These are phyloP conservation scores for Sebastes alutus DNA, from an alignment of 2,797 vertebrate genomes.

Conservation along the genomic window DNA sequence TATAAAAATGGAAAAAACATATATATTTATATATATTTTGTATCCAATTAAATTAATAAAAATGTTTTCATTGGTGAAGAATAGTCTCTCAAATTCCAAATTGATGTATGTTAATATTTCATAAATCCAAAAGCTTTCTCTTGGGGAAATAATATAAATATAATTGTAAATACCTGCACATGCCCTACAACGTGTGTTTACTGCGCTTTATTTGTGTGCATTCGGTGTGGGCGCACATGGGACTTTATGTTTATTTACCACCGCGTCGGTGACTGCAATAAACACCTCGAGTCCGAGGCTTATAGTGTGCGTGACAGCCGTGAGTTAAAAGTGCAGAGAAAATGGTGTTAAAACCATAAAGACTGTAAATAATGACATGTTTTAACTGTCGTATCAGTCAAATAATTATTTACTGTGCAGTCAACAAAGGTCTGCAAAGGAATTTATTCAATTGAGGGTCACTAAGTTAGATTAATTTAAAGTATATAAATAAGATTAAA, in stretches of 20 bases:
- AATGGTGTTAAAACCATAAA: not conserved
- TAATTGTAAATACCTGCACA: not conserved
- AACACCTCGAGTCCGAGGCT: not conserved
- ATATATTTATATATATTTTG: too few relatives aligned
- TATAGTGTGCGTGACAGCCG: not conserved
- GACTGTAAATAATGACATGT: not conserved
- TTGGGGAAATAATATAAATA: conserved; percentile 10
- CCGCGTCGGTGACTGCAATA: conserved; percentile 6
- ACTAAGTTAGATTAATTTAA: not conserved
- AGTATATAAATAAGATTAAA: not conserved
- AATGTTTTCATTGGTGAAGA: not conserved
- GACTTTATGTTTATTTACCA: conserved; percentile 12
- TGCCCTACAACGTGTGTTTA: not conserved
- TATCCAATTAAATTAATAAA: not conserved
- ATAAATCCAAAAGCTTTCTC: conserved; percentile 15
- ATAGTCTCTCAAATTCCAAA: not conserved
- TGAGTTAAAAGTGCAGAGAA: conserved; percentile 15
- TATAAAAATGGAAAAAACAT: not conserved
- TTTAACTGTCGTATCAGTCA: not conserved
- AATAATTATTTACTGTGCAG: not conserved
- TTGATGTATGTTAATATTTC: not conserved
- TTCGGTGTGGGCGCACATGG: not conserved
- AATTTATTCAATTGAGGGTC: not conserved
- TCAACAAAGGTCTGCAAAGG: not conserved
- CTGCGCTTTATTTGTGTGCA: not conserved